Evolutionary conservation across 2,113 vertebrate species (phyloP).

Genomic region (Psephotus haematonotus): DNA sequence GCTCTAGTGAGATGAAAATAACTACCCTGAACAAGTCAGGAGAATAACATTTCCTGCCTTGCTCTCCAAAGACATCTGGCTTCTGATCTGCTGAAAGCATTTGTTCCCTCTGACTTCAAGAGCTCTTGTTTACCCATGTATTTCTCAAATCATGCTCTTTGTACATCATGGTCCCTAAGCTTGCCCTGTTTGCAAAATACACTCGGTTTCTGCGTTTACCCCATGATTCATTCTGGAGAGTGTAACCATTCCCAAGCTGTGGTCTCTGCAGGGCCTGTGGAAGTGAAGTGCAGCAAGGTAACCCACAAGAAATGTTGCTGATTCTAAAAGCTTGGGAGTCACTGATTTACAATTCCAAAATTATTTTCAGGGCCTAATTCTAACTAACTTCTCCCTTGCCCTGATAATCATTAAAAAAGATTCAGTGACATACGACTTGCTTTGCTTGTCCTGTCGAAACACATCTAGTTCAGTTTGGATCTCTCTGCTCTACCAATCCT

Average conservation of each 20-base stretch:
- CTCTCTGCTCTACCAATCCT: not conserved
- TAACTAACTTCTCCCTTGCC: not conserved
- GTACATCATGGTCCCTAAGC: not conserved
- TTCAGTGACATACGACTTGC: not conserved
- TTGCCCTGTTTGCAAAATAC: not conserved
- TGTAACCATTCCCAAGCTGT: not conserved
- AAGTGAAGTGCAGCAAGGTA: not conserved
- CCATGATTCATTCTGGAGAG: not conserved
- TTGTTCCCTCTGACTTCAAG: not conserved
- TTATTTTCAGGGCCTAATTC: not conserved
- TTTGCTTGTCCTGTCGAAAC: not conserved
- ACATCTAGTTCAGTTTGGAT: not conserved
- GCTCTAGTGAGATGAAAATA: not conserved
- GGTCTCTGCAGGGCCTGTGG: not conserved
- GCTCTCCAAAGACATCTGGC: not conserved
- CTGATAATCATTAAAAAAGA: not conserved
- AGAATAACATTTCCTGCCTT: slow-evolving; percentile 29
- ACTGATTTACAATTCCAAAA: not conserved
- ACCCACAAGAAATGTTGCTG: not conserved
- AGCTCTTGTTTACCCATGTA: not conserved
- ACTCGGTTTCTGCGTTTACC: not conserved
- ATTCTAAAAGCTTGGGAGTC: not conserved
- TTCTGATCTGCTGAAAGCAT: slow-evolving; percentile 12
- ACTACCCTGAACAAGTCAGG: not conserved
- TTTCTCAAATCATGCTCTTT: not conserved